Base-by-base conservation (phyloP, 2,113 vertebrate genomes). In the Sardina pilchardus region DNA sequence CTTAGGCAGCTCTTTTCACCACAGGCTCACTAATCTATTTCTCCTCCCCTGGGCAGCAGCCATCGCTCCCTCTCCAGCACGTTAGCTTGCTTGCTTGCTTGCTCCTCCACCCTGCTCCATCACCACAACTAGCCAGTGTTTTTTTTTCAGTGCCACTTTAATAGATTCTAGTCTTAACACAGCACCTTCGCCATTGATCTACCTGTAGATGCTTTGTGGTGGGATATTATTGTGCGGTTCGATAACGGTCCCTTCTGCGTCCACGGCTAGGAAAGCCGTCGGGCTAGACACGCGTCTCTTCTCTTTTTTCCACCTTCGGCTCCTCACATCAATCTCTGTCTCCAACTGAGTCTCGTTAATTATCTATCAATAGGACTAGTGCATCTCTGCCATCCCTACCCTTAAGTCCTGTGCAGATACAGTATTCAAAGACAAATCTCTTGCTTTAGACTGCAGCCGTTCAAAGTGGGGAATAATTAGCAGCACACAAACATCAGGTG, bases 141-240 rank as follows among this genome's bases (percentile, higher is more conserved):
- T 85, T 39, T 39, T 42, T 36, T 81, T 44, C 83, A 85, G 43
- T 86, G 42, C 48, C 56, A 7, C 80, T 39, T 67, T 83, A 80
- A 85, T 63, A 71, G 53, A 84, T 36, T 80, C 71, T 71, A 36
- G 26, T 83, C 75, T 36, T 75, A 83, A 84, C 82, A 82, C 56
- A 88, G 43, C 85, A 82, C 81, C 34, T 67, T 36, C 56, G 83
- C 84, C 81, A 87, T 85, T 84, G 82, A 90, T 84, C 84, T 82
- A 83, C 43, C 78, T 83, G 85, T 84, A 21, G 81, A 85, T 89
- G 45, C 50, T 47, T 85, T 47, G 45, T 26, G 12, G 36, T 30
- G 47, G 53, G 19, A 81, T 85, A 82, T 84, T 84, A 63, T 63
- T 78, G 53, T 34, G 42, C 3, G 71, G 71, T 34, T 78, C 34